Base-by-base conservation (phyloP, 2,888 invertebrate genomes). In the Matsumyia berberina region DNA sequence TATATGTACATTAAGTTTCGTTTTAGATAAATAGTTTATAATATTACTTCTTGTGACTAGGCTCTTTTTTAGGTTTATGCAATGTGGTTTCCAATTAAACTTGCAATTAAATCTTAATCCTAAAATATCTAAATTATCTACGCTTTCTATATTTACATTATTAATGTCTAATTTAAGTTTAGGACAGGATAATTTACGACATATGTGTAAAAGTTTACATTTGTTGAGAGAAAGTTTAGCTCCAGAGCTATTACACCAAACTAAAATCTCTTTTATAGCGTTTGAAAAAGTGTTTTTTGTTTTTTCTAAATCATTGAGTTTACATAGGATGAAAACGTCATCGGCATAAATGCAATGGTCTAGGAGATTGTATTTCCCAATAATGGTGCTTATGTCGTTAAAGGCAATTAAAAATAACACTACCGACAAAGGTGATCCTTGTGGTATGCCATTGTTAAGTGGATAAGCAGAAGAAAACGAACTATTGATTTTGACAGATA, bases 51-150 rank as follows among this genome's bases (percentile, higher is more conserved):
- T 24, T 4, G 24, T 4, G 19, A 42, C 42, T 51, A 42, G 39
- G 42, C 15, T 53, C 39, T 51, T 53, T 29, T 55, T 53, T 8
- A 69, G 39, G 8, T 55, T 4, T 17, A 31, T 11, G 24, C 42
- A 44, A 24, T 69, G 44, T 15, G 15, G 33, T 51, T 46, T 67
- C 72, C 49, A 72, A 5, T 19, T 35, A 7, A 15, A 66, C 33
- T 11, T 66, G 6, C 29, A 31, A 8, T 49, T 66, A 19, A 66
- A 29, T 66, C 1, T 46, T 33, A 66, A 3, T 0, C 31, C 62
- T 44, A 62, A 44, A 19, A 62, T 62, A 5, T 44, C 24, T 11
- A 44, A 29, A 19, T 44, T 44, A 6, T 62, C 11, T 12, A 62
- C 42, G 24, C 24, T 37, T 31, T 19, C 4, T 39, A 62, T 62